Percentiles rank a stretch among this genome's conserved stretches.
Conservation (phyloP, 2,888 invertebrate genomes). For the Acanthosepion pharaonis region DNA sequence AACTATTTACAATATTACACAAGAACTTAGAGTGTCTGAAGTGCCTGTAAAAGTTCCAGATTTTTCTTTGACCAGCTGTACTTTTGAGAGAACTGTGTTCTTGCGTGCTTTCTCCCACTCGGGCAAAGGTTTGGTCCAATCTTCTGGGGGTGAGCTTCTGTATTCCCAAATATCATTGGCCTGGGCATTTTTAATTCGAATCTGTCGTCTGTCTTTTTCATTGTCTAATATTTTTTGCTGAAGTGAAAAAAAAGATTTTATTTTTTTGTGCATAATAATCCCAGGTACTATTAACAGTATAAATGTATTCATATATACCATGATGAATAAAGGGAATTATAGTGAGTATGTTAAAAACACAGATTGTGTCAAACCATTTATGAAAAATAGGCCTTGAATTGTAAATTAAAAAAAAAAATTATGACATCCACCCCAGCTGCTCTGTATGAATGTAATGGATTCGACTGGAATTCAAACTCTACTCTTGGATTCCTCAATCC, state of each 20-base stretch:
- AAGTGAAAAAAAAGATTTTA: conserved; percentile 42
- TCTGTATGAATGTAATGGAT: no score
- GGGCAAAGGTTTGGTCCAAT: conserved; percentile 79
- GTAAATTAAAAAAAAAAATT: no score
- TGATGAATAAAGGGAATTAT: no score
- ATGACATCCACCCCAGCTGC: no score
- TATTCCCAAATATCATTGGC: conserved; percentile 87
- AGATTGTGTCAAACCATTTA: no score
- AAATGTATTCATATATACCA: no score
- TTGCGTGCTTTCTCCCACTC: conserved; percentile 41
- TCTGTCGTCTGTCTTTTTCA: conserved; percentile 81
- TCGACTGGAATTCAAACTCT: no score
- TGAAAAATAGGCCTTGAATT: no score
- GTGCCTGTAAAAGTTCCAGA: neutral
- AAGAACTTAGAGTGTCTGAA: neutral
- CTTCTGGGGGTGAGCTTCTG: conserved; percentile 83
- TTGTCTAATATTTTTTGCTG: conserved; percentile 79
- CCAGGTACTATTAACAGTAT: no score
- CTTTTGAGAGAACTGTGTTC: neutral
- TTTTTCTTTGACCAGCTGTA: neutral
- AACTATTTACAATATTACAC: neutral
- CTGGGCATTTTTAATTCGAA: conserved; percentile 82
- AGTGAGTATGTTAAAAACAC: no score
- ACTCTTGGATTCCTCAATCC: no score
- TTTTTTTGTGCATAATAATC: no score